Percentiles rank a stretch among this genome's conserved stretches.
Evolutionary conservation across 2,797 vertebrate genomes (phyloP).

Genomic region (Sebastes taczanowskii): DNA sequence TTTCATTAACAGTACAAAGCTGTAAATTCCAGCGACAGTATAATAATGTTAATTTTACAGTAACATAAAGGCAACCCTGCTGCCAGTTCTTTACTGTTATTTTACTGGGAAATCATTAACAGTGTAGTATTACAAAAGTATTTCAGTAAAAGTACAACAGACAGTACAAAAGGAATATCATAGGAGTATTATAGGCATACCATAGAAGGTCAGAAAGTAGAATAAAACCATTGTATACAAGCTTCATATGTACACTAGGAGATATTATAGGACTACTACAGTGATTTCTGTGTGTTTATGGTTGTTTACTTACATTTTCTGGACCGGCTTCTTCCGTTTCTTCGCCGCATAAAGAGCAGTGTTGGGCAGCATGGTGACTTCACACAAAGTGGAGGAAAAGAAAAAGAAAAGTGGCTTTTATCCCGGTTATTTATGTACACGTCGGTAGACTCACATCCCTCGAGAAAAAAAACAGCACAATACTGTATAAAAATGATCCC

Average conservation of each 20-base stretch:
- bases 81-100: too few relatives aligned
- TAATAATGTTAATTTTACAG: too few relatives aligned
- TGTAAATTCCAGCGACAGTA: too few relatives aligned
- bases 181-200: not conserved
- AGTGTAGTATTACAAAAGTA: not conserved
- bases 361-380: conserved; percentile 68
- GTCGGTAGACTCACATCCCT: not conserved
- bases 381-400: not conserved
- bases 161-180: not conserved
- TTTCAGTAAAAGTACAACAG: not conserved
- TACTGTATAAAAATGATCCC: not conserved
- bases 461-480: not conserved
- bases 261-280: rapidly evolving
- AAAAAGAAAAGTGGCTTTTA: not conserved
- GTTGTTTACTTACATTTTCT: conserved; percentile 81
- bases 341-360: conserved; percentile 81
- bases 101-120: too few relatives aligned
- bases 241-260: rapidly evolving
- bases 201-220: not conserved
- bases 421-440: not conserved
- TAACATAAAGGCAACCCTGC: too few relatives aligned
- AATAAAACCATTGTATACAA: not conserved
- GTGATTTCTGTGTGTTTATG: not conserved
- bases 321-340: conserved; percentile 86
- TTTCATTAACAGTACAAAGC: too few relatives aligned